A percentile compares a stretch with the other conserved stretches of the same genome.
Conservation (phyloP, 2,113 vertebrate species). For the Vidua chalybeata region DNA sequence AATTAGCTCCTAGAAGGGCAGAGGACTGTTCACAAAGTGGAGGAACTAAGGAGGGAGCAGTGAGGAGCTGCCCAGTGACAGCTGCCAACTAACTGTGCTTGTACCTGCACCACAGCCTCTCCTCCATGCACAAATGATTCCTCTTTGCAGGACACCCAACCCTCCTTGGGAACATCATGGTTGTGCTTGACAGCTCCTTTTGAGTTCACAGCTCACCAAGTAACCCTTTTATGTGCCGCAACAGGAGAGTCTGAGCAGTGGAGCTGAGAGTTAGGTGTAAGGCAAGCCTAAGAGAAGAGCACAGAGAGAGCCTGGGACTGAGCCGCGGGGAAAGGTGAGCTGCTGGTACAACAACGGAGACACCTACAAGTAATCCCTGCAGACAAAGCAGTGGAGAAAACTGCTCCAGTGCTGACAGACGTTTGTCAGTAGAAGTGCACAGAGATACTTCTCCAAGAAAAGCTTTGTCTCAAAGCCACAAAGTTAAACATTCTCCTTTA, state of each 20-base stretch:
- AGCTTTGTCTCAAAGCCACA: constrained; percentile 60
- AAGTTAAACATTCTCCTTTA: constrained; percentile 71
- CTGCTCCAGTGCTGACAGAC: constrained; percentile 65
- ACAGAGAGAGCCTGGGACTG: not conserved
- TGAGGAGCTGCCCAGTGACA: not conserved
- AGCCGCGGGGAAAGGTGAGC: not conserved
- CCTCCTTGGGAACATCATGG: not conserved
- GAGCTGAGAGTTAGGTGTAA: not conserved
- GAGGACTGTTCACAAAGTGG: not conserved
- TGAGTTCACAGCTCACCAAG: not conserved
- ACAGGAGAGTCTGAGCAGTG: not conserved
- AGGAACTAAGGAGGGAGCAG: not conserved
- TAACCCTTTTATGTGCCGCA: not conserved
- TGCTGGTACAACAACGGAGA: not conserved
- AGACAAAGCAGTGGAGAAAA: constrained; percentile 67
- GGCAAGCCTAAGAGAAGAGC: not conserved
- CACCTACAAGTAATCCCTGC: constrained; percentile 29
- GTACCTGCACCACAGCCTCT: not conserved
- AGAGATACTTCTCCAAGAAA: constrained; percentile 55
- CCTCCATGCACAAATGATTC: not conserved
- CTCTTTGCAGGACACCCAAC: not conserved
- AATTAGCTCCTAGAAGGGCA: not conserved
- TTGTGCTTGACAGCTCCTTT: not conserved
- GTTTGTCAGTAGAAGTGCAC: constrained; percentile 62
- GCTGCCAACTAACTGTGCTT: not conserved